Conservation (phyloP, 1,140 invertebrate species). For the Leptopilina boulardi region DNA sequence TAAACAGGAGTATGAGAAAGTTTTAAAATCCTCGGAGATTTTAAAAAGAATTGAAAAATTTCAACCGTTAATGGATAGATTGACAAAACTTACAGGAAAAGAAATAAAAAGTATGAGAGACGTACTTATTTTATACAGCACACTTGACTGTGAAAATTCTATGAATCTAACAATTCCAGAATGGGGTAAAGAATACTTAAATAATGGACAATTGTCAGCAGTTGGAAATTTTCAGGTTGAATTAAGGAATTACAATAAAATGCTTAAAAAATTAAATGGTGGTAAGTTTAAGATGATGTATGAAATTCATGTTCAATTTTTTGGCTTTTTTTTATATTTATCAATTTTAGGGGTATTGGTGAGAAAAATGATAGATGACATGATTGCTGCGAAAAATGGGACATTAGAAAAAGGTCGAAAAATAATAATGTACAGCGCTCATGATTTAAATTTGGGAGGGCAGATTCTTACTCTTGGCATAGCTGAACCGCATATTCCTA, state of each 20-base stretch:
- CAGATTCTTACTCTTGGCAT: slow-evolving; percentile 80
- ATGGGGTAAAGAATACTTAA: slow-evolving; percentile 68
- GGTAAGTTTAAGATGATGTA: slow-evolving; percentile 61
- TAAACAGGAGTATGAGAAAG: not conserved
- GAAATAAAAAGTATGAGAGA: slow-evolving; percentile 11
- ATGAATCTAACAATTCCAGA: slow-evolving; percentile 77
- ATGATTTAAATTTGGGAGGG: slow-evolving; percentile 83
- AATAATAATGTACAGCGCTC: slow-evolving; percentile 79
- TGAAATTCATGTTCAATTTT: slow-evolving; percentile 20
- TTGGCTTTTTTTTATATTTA: not conserved
- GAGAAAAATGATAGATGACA: slow-evolving; percentile 76
- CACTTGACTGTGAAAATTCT: slow-evolving; percentile 48
- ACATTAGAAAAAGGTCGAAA: slow-evolving; percentile 67
- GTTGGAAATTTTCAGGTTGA: slow-evolving; percentile 75
- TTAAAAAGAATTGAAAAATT: not conserved
- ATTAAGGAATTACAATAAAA: slow-evolving; percentile 69
- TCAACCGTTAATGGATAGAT: slow-evolving; percentile 20
- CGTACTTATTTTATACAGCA: slow-evolving; percentile 35
- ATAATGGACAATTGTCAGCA: slow-evolving; percentile 66
- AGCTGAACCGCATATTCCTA: slow-evolving; percentile 78
- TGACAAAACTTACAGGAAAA: slow-evolving; percentile 33
- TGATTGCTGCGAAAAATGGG: slow-evolving; percentile 64
- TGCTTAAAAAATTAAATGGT: slow-evolving; percentile 69
- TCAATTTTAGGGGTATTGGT: slow-evolving; percentile 74
- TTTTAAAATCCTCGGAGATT: slow-evolving; percentile 9